Conservation (phyloP, 2,888 invertebrate species). For the Conchocele bisecta region DNA sequence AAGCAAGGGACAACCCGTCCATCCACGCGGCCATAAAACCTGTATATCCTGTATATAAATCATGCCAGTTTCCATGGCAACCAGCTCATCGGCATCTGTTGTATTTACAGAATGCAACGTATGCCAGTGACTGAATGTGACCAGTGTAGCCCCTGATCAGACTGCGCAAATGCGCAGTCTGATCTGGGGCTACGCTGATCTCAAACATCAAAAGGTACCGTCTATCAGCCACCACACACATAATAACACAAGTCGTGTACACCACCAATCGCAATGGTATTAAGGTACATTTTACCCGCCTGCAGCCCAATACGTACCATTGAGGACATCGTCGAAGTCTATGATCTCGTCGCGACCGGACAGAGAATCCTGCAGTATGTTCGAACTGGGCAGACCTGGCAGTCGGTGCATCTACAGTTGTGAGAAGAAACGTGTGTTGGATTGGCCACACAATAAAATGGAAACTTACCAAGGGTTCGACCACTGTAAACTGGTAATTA, state of each 20-base stretch:
- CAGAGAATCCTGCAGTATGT: slow-evolving; percentile 81
- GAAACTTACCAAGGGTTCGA: no score
- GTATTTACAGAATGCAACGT: no score
- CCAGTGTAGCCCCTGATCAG: neutral
- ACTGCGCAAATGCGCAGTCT: neutral
- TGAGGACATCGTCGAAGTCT: slow-evolving; percentile 80
- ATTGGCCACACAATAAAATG: no score
- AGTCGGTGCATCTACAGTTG: slow-evolving; percentile 76
- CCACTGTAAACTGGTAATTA: no score
- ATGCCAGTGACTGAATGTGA: neutral
- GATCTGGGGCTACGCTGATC: neutral
- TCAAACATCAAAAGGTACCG: no score
- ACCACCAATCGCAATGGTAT: neutral
- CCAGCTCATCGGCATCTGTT: no score
- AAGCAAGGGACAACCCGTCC: neutral
- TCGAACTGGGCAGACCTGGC: slow-evolving; percentile 82
- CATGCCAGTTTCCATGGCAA: no score
- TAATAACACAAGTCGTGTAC: neutral
- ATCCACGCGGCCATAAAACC: neutral
- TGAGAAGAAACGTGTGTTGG: no score
- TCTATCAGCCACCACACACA: no score
- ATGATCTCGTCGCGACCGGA: slow-evolving; percentile 81
- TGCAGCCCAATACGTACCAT: slow-evolving; percentile 69
- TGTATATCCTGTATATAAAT: neutral
- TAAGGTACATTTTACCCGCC: neutral